Conservation (phyloP, 2,113 vertebrate genomes). For the Oostethus manadensis region DNA sequence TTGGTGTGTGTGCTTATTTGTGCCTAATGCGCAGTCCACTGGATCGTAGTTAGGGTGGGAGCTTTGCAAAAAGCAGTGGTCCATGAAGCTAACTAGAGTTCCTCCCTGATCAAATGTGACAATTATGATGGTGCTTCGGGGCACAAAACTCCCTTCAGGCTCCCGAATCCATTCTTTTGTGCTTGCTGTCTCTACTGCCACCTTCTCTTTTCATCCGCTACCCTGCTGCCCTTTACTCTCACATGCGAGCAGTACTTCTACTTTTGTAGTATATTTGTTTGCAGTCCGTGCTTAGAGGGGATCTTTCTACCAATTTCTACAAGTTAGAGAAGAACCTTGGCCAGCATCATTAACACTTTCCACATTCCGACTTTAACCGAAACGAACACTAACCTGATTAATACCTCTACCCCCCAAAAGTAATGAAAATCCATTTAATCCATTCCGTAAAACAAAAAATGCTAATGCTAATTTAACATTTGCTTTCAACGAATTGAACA, state of each 20-base stretch:
- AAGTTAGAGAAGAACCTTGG: too few species aligned
- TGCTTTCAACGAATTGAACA: too few species aligned
- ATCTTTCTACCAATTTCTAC: not conserved
- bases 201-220: slow-evolving; percentile 38
- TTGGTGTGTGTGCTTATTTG: slow-evolving; percentile 11
- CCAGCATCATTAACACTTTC: too few species aligned
- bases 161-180: slow-evolving; percentile 22
- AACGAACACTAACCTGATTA: too few species aligned
- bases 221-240: slow-evolving; percentile 28
- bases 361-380: too few species aligned
- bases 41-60: slow-evolving; percentile 35
- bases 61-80: slow-evolving; percentile 43
- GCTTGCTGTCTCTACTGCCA: slow-evolving; percentile 24
- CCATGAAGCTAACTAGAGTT: slow-evolving; percentile 53
- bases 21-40: slow-evolving; percentile 27
- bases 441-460: too few species aligned
- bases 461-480: too few species aligned
- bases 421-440: too few species aligned
- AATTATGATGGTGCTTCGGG: slow-evolving; percentile 64
- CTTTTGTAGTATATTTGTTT: slow-evolving; percentile 10
- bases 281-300: not conserved
- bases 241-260: slow-evolving; percentile 11
- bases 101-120: slow-evolving; percentile 70
- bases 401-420: too few species aligned
- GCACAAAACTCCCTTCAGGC: slow-evolving; percentile 51